Conservation (phyloP, 2,113 vertebrate genomes). For the Trogon surrucura region DNA sequence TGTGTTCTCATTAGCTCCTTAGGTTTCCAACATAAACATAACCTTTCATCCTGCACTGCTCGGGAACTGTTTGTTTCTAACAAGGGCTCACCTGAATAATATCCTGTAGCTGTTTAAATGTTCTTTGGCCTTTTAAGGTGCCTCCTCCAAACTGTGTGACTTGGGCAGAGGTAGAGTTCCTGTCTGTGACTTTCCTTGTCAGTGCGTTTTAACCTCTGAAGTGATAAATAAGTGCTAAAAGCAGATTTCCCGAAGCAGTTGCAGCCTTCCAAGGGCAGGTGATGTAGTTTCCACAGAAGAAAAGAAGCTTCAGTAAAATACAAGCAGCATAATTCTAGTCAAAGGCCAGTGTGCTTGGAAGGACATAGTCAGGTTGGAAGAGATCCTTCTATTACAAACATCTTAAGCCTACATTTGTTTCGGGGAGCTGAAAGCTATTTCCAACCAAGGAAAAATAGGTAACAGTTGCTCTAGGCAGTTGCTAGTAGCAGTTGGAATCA, state of each 20-base stretch:
- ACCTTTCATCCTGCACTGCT: not conserved
- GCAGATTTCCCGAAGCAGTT: not conserved
- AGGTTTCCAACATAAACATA: conserved; percentile 2
- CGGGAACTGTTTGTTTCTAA: not conserved
- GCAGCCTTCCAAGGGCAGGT: not conserved
- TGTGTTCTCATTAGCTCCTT: not conserved
- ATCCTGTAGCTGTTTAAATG: conserved; percentile 34
- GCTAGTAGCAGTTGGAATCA: not conserved
- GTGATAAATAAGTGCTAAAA: conserved; percentile 11
- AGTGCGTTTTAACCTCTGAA: conserved; percentile 33
- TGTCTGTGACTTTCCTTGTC: conserved; percentile 26
- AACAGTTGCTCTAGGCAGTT: not conserved
- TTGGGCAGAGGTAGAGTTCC: not conserved
- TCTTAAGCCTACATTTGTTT: not conserved
- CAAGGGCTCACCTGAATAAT: not conserved
- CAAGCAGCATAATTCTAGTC: not conserved
- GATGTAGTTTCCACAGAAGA: not conserved
- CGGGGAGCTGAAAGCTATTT: not conserved
- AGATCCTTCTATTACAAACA: not conserved
- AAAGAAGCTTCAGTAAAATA: not conserved
- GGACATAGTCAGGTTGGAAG: not conserved
- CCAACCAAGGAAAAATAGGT: not conserved
- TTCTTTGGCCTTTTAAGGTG: not conserved
- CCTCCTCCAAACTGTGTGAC: conserved; percentile 1
- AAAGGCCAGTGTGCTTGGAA: not conserved